phyloP scores from a whole-genome alignment of 2,888 invertebrate genomes.

The Polyommatus iphigenia region DNA sequence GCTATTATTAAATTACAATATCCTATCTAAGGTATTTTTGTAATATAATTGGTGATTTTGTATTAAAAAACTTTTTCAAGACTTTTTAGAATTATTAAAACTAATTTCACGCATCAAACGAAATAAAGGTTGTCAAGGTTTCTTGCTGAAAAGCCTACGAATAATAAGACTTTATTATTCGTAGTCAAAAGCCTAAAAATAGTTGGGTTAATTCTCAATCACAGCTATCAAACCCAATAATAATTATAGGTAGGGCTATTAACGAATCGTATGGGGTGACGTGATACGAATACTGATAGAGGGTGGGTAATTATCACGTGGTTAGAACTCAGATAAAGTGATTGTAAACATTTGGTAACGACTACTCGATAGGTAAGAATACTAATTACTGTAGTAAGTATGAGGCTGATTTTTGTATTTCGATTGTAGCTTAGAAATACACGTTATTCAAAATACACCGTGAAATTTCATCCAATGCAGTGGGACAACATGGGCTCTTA shows the following conservation, averaged over 20 bases:
- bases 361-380: not conserved
- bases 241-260: not conserved
- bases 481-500: no score
- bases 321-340: not conserved
- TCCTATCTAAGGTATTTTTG: no score
- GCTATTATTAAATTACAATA: no score
- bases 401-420: no score
- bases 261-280: not conserved
- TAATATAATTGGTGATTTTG: no score
- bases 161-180: no score
- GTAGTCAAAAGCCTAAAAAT: not conserved
- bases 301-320: constrained; percentile 2
- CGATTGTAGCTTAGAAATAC: not conserved
- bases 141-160: not conserved
- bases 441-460: not conserved
- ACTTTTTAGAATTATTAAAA: no score
- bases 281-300: not conserved
- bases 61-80: no score
- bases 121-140: not conserved
- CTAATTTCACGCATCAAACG: no score
- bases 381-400: not conserved
- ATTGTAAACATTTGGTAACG: not conserved
- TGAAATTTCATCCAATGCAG: no score
- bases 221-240: not conserved
- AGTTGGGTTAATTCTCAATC: not conserved